Evolutionary conservation across 2,888 invertebrate genomes (phyloP).

Genomic region (Melitaea athalia): DNA sequence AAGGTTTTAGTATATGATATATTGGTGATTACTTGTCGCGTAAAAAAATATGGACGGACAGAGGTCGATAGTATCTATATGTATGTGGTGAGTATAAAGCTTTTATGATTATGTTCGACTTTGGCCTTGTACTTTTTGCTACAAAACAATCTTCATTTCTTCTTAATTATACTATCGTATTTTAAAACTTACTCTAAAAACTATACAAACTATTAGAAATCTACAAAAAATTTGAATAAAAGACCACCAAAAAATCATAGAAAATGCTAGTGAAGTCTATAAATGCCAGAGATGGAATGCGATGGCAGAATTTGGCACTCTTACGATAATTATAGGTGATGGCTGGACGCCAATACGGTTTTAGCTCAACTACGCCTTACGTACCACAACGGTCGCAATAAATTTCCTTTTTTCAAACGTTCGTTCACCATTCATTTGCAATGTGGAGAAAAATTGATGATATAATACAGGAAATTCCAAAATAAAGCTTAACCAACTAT

Average conservation of each 20-base stretch:
- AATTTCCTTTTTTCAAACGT: constrained; percentile 44
- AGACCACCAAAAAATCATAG: constrained; percentile 9
- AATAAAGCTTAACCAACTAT: not conserved
- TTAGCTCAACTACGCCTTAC: constrained; percentile 62
- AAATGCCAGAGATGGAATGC: constrained; percentile 58
- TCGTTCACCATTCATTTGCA: constrained; percentile 31
- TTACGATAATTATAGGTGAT: constrained; percentile 64
- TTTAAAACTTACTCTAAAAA: not conserved
- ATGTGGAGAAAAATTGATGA: constrained; percentile 21
- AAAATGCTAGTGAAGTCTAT: constrained; percentile 36
- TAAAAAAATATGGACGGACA: too few relatives aligned
- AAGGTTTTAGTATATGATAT: too few relatives aligned
- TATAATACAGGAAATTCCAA: constrained; percentile 12
- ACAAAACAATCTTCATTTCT: too few relatives aligned
- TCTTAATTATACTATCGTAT: not conserved
- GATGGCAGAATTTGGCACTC: constrained; percentile 71
- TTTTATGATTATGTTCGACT: too few relatives aligned
- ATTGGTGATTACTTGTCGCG: too few relatives aligned
- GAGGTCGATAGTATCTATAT: too few relatives aligned
- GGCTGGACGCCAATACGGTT: constrained; percentile 68
- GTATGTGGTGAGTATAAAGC: too few relatives aligned
- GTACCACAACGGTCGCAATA: constrained; percentile 51
- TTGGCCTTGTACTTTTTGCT: too few relatives aligned
- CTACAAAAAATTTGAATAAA: too few relatives aligned
- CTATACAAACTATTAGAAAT: too few relatives aligned